phyloP scores from a whole-genome alignment of 92 coral and sea anemone species.

The Palythoa grandiflora region DNA sequence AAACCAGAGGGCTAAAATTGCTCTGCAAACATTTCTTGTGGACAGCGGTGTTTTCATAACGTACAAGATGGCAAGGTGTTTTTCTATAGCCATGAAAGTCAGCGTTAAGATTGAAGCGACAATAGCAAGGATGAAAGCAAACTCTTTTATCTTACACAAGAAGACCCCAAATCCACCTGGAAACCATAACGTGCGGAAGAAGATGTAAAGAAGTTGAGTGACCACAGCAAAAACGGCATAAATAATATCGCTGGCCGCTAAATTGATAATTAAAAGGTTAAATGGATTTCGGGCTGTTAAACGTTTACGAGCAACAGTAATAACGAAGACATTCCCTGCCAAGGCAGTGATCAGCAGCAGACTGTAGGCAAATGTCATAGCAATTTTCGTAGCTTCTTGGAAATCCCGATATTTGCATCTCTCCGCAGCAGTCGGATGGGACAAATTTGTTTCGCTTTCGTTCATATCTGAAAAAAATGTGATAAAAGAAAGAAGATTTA shows the following conservation, averaged over 20 bases:
- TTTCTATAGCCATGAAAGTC: slow-evolving; percentile 46
- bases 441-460: background rate
- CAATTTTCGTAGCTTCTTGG: background rate
- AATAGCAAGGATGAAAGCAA: slow-evolving; percentile 1
- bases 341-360: background rate
- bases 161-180: slow-evolving; percentile 38
- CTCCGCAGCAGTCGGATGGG: background rate
- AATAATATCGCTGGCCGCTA: slow-evolving; percentile 30
- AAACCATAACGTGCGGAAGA: background rate
- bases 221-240: background rate
- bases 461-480: slow-evolving; percentile 1
- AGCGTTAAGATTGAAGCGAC: slow-evolving; percentile 22
- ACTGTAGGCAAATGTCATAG: slow-evolving; percentile 11
- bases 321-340: slow-evolving; percentile 22
- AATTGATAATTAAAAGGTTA: slow-evolving; percentile 36
- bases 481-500: background rate
- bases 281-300: slow-evolving; percentile 33
- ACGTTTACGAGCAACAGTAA: slow-evolving; percentile 29
- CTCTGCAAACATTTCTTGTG: slow-evolving; percentile 27
- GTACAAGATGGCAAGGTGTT: slow-evolving; percentile 37
- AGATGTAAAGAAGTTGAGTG: slow-evolving; percentile 7
- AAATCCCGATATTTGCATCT: background rate
- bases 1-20: slow-evolving; percentile 7
- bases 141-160: slow-evolving; percentile 31
- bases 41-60: slow-evolving; percentile 44